These are phyloP conservation scores for Ichneumoninae sp. DNA, from an alignment of 2,888 invertebrate genomes.

Conservation along the genomic window DNA sequence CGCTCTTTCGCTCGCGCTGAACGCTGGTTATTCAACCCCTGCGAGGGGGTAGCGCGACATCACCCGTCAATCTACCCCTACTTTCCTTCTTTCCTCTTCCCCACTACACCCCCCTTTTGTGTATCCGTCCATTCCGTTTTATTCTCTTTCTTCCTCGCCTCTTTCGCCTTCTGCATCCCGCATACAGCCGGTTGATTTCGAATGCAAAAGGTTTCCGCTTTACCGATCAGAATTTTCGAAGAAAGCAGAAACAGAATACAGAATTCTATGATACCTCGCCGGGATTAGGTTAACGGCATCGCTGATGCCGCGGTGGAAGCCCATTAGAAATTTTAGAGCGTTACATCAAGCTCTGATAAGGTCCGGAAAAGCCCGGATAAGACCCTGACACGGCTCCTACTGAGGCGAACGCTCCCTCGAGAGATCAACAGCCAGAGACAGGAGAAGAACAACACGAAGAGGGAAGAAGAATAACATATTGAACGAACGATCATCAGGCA, in stretches of 20 bases:
- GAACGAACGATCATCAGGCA: background rate
- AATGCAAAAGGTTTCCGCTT: slow-evolving; percentile 10
- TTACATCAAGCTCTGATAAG: background rate
- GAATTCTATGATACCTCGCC: background rate
- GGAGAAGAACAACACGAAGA: background rate
- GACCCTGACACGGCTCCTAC: background rate
- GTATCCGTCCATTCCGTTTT: slow-evolving; percentile 2
- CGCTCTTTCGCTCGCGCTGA: slow-evolving; percentile 15
- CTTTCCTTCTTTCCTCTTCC: slow-evolving; percentile 21
- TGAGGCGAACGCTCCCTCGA: background rate
- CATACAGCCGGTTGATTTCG: background rate
- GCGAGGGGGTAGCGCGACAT: slow-evolving; percentile 44
- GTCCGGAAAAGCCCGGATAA: background rate
- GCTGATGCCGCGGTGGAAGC: background rate
- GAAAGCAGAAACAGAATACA: background rate
- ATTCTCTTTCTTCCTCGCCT: background rate
- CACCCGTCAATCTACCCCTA: slow-evolving; percentile 56
- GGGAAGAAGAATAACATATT: background rate
- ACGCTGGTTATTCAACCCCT: slow-evolving; percentile 43
- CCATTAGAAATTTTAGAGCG: background rate
- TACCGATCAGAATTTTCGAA: slow-evolving; percentile 21
- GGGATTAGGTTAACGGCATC: background rate
- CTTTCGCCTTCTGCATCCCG: background rate
- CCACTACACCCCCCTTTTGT: background rate
- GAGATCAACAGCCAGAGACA: background rate